Evolutionary conservation across 2,888 invertebrate species (phyloP).

Genomic region (Amiota mariae): DNA sequence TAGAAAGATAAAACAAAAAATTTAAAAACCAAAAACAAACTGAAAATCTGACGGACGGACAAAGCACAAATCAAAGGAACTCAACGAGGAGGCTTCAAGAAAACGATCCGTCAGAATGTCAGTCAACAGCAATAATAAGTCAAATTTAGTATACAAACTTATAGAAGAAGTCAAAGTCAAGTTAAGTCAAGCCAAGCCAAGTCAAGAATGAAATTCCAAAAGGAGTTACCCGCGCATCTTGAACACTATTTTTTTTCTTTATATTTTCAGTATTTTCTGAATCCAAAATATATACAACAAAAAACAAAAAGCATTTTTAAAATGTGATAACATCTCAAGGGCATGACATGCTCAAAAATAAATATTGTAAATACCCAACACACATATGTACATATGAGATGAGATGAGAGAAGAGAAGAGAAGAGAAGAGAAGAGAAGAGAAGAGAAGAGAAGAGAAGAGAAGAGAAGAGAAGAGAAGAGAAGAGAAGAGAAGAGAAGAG

Average conservation of each 20-base stretch:
- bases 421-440: no score
- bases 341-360: conserved; percentile 56
- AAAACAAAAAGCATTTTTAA: conserved; percentile 31
- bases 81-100: not conserved
- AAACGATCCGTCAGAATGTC: conserved; percentile 56
- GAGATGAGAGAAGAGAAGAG: not conserved
- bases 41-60: conserved; percentile 48
- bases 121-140: conserved; percentile 37
- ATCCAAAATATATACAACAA: not conserved
- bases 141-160: no score
- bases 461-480: not conserved
- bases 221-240: not conserved
- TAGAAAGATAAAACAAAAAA: conserved; percentile 36
- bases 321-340: conserved; percentile 61
- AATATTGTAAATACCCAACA: not conserved
- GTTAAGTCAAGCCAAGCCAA: not conserved
- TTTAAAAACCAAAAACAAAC: conserved; percentile 42
- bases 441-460: not conserved
- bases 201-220: not conserved
- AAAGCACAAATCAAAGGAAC: not conserved
- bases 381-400: not conserved
- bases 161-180: no score
- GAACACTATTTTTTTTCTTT: conserved; percentile 9
- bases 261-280: conserved; percentile 24
- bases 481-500: not conserved